phyloP scores from a whole-genome alignment of 2,113 vertebrate species.

The Rana temporaria region DNA sequence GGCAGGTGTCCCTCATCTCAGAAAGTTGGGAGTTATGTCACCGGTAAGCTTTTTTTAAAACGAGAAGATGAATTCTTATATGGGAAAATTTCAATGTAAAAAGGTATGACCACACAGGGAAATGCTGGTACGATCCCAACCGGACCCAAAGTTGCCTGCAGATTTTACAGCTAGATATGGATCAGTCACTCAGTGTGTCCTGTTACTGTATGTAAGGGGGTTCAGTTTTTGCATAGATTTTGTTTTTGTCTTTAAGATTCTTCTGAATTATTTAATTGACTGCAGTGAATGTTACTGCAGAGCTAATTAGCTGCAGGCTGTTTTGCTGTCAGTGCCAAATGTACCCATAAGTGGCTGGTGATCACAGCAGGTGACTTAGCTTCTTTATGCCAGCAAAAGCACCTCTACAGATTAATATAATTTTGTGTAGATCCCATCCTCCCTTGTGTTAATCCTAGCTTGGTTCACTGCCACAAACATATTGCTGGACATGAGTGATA shows the following conservation, averaged over 20 bases:
- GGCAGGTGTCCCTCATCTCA: no score
- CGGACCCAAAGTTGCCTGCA: not conserved
- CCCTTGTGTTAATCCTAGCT: slow-evolving; percentile 48
- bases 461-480: slow-evolving; percentile 54
- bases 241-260: slow-evolving; percentile 48
- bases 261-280: slow-evolving; percentile 55
- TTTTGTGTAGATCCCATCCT: slow-evolving; percentile 49
- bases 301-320: slow-evolving; percentile 55
- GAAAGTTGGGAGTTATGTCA: no score
- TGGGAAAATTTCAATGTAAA: no score
- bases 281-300: slow-evolving; percentile 54
- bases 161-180: not conserved
- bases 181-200: not conserved
- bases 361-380: slow-evolving; percentile 49
- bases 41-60: no score
- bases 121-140: not conserved
- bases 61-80: no score
- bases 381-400: slow-evolving; percentile 46
- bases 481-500: slow-evolving; percentile 53
- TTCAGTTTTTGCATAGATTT: slow-evolving; percentile 30
- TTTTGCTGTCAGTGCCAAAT: slow-evolving; percentile 49
- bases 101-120: no score
- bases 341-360: slow-evolving; percentile 54
- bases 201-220: not conserved
- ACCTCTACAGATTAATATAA: slow-evolving; percentile 51